Conservation (phyloP, 2,888 invertebrate species). For the Coenonympha glycerion region DNA sequence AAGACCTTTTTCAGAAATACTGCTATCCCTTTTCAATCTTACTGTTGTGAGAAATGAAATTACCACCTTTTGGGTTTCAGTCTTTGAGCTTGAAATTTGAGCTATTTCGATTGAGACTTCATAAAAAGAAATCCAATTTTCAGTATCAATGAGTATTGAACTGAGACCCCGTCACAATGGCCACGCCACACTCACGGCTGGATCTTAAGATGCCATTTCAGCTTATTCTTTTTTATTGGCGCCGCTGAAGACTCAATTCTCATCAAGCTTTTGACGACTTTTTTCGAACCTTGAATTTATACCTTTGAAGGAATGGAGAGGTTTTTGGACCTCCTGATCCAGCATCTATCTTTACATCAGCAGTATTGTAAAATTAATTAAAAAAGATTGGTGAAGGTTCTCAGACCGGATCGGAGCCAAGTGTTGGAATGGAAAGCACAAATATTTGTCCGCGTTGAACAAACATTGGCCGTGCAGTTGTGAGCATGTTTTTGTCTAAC, state of each 20-base stretch:
- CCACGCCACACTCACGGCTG: background rate
- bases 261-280: background rate
- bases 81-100: too few relatives aligned
- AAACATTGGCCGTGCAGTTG: conserved; percentile 6
- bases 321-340: too few relatives aligned
- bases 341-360: too few relatives aligned
- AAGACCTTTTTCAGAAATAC: too few relatives aligned
- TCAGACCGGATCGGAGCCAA: background rate
- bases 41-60: too few relatives aligned
- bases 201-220: background rate
- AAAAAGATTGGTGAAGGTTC: background rate
- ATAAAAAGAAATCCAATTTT: too few relatives aligned
- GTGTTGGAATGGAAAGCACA: conserved; percentile 11
- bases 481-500: background rate
- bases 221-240: background rate
- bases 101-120: too few relatives aligned
- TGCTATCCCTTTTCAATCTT: too few relatives aligned
- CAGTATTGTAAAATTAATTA: background rate
- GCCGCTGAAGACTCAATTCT: background rate
- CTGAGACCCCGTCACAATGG: background rate
- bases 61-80: too few relatives aligned
- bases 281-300: background rate
- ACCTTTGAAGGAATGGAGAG: too few relatives aligned
- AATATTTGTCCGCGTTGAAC: conserved; percentile 12
- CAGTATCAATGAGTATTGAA: too few relatives aligned